A percentile compares a stretch with the other conserved stretches of the same genome.
These are phyloP conservation scores for Ficedula albicollis DNA, from an alignment of 2,797 vertebrate species.

Conservation along the genomic window DNA sequence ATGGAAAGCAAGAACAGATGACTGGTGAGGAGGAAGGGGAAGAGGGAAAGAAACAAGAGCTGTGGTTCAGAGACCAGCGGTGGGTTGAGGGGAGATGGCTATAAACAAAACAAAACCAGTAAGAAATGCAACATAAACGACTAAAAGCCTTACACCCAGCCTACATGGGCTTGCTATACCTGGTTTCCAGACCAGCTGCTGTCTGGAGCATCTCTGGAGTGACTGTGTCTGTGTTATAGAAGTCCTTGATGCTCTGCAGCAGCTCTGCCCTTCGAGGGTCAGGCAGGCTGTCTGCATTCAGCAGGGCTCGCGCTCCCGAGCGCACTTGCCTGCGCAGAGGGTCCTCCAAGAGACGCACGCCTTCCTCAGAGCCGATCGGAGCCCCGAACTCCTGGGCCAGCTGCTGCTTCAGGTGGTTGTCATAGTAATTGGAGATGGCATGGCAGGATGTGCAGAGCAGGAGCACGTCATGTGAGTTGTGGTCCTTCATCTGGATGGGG, in stretches of 20 bases:
- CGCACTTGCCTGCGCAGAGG: constrained; percentile 87
- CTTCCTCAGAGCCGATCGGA: constrained; percentile 92
- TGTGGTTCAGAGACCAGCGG: neutral
- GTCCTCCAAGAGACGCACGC: constrained; percentile 87
- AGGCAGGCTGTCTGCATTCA: constrained; percentile 86
- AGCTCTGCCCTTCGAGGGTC: constrained; percentile 83
- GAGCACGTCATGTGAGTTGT: constrained; percentile 96
- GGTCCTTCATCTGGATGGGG: constrained; percentile 96
- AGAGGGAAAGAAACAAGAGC: neutral
- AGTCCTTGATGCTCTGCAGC: constrained; percentile 78
- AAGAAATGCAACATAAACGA: neutral
- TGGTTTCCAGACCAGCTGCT: constrained; percentile 88
- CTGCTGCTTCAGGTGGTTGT: constrained; percentile 90
- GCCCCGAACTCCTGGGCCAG: constrained; percentile 88
- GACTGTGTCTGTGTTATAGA: constrained; percentile 74
- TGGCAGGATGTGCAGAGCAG: constrained; percentile 95
- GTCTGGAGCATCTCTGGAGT: constrained; percentile 81
- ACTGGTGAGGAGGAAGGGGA: neutral
- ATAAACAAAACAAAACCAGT: neutral
- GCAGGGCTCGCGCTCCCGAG: constrained; percentile 89
- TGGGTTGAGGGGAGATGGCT: neutral
- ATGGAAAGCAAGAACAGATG: neutral
- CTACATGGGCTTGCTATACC: constrained; percentile 70
- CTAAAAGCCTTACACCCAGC: neutral
- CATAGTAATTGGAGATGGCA: constrained; percentile 91